These are phyloP conservation scores for Orussus abietinus DNA, from an alignment of 1,140 invertebrate genomes.

Conservation along the genomic window DNA sequence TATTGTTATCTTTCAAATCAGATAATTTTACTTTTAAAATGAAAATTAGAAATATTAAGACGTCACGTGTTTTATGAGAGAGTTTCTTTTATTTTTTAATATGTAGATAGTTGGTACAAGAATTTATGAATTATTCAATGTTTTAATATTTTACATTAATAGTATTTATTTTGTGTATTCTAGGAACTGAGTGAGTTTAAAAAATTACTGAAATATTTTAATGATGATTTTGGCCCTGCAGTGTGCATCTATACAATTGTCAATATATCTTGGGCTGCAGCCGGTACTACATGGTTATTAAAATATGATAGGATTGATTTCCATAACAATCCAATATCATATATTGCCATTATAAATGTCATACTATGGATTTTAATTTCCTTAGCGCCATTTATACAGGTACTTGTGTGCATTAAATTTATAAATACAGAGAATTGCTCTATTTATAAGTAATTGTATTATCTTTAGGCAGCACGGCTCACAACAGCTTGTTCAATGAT, in stretches of 20 bases:
- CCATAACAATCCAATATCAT: conserved; percentile 55
- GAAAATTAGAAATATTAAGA: too few species aligned
- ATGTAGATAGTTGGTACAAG: too few species aligned
- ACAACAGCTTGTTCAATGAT: conserved; percentile 69
- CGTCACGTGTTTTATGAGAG: too few species aligned
- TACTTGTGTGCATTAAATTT: conserved; percentile 38
- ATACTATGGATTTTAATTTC: conserved; percentile 67
- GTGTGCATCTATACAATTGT: conserved; percentile 72
- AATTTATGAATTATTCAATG: conserved; percentile 1
- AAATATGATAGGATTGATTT: conserved; percentile 57
- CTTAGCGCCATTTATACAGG: conserved; percentile 67
- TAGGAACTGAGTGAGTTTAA: conserved; percentile 72
- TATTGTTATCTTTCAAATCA: conserved; percentile 5
- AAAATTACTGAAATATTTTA: conserved; percentile 70
- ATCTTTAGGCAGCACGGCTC: conserved; percentile 71
- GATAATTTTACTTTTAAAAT: background rate
- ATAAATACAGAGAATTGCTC: too few species aligned
- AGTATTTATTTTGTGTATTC: conserved; percentile 20
- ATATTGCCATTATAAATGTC: conserved; percentile 62
- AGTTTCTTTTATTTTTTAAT: too few species aligned
- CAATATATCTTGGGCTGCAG: conserved; percentile 67
- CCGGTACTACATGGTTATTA: conserved; percentile 65
- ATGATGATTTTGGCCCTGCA: conserved; percentile 67
- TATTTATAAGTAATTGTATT: conserved; percentile 20
- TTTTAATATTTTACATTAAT: conserved; percentile 4